Evolutionary conservation across 2,113 vertebrate species (phyloP), one percentile per base, ranked within the genome.

Genomic region (Eclectus roratus): DNA sequence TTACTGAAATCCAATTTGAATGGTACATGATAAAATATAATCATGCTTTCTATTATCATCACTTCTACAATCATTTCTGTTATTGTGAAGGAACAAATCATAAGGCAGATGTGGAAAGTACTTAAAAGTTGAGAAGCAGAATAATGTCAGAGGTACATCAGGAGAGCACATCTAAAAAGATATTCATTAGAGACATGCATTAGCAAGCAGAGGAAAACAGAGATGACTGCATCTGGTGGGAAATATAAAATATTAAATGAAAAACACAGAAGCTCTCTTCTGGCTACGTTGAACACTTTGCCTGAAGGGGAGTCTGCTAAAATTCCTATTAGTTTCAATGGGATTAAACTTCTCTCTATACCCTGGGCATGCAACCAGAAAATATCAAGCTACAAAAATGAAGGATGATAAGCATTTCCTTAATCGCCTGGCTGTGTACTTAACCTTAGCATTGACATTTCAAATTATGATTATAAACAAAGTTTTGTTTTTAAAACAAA

Each of bases 381-480:
- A 76, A 89, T 49, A 82, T 23, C 89, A 80, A 65, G 65, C 56
- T 68, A 53, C n/a, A 72, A 69, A 92, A 91, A 53, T 53, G 37
- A 69, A 80, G 82, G 31, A 77, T 92, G 18, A 76, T n/a, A 85
- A 65, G 9, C 3, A 43, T 94, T 89, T 73, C 58, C 35, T 41
- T 72, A 49, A 82, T 56, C 2, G 0, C 4, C 39, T 78, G 44
- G 19, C 56, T 85, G 5, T 21, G 8, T 61, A 65, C 21, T 69
- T 88, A 72, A 91, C 61, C 44, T 94, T 93, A 76, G 60, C 16
- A 61, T 0, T 90, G 88, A 55, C 84, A 95, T 94, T 95, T 94
- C 49, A 81, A 76, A 76, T 81, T 80, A 49, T 80, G 28, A 61
- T 77, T 71, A 23, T 19, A 69, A 63, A 15, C 6, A 46, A 84